Conservation (phyloP, 2,113 vertebrate species). For the Chlorocebus sabaeus region DNA sequence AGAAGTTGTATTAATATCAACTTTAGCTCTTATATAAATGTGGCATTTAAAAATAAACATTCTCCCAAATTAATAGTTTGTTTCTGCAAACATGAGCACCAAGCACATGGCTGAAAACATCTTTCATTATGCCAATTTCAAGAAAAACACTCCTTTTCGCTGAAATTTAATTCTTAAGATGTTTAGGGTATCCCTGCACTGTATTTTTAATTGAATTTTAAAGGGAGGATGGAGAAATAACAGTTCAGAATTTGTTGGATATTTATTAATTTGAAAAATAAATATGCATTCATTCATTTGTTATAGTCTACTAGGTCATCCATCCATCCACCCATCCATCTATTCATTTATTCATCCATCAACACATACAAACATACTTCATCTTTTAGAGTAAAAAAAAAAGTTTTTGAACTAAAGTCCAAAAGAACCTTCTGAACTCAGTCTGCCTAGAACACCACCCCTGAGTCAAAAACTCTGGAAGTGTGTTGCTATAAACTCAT, state of each 20-base stretch:
- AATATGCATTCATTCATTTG: neutral
- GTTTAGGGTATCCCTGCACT: neutral
- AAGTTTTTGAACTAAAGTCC: neutral
- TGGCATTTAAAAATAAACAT: neutral
- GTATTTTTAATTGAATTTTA: constrained; percentile 16
- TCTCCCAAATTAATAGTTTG: neutral
- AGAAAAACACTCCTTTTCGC: neutral
- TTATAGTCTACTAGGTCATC: neutral
- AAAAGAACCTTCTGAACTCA: neutral
- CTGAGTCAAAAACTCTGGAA: neutral
- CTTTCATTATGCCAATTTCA: neutral
- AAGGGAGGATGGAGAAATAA: neutral
- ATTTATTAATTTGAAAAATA: neutral
- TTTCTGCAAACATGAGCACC: neutral
- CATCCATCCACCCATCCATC: neutral
- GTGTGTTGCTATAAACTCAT: neutral
- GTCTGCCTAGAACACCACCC: neutral
- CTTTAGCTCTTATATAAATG: neutral
- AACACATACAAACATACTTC: neutral
- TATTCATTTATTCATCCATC: neutral
- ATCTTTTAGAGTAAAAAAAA: neutral
- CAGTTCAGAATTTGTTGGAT: neutral
- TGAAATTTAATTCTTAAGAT: neutral
- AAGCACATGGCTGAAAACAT: neutral
- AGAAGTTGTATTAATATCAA: neutral